These are phyloP conservation scores for Limnodromus scolopaceus DNA, from an alignment of 2,797 vertebrate genomes.

Conservation along the genomic window DNA sequence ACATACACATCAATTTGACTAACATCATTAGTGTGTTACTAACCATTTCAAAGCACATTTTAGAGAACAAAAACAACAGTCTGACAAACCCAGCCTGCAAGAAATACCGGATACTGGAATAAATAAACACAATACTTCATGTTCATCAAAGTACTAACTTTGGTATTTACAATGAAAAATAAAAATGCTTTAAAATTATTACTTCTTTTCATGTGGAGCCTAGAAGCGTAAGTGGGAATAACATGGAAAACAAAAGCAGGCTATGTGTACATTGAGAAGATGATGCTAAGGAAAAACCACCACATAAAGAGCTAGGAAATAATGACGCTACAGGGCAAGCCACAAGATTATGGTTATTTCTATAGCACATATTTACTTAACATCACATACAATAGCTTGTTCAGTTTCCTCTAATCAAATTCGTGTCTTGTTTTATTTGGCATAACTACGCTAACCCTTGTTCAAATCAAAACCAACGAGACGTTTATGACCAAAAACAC, in stretches of 20 bases:
- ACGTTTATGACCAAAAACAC: not conserved
- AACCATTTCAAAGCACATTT: not conserved
- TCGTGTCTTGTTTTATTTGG: not conserved
- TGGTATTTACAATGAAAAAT: not conserved
- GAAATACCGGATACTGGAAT: not conserved
- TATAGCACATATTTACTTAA: not conserved
- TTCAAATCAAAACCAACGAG: not conserved
- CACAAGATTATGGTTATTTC: not conserved
- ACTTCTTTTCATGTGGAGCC: not conserved
- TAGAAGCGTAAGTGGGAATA: not conserved
- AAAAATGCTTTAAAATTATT: not conserved
- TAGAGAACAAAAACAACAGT: not conserved
- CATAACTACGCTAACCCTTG: not conserved
- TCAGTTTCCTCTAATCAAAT: not conserved
- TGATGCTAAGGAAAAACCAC: not conserved
- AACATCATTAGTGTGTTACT: not conserved
- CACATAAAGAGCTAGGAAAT: not conserved
- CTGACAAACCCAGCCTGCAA: not conserved
- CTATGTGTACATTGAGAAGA: not conserved
- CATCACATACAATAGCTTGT: not conserved
- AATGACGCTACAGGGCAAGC: not conserved
- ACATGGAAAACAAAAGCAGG: not conserved
- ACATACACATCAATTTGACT: not conserved
- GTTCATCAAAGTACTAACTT: not conserved
- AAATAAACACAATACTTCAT: not conserved